phyloP scores from a whole-genome alignment of 2,797 vertebrate genomes.

The Xenentodon cancila region DNA sequence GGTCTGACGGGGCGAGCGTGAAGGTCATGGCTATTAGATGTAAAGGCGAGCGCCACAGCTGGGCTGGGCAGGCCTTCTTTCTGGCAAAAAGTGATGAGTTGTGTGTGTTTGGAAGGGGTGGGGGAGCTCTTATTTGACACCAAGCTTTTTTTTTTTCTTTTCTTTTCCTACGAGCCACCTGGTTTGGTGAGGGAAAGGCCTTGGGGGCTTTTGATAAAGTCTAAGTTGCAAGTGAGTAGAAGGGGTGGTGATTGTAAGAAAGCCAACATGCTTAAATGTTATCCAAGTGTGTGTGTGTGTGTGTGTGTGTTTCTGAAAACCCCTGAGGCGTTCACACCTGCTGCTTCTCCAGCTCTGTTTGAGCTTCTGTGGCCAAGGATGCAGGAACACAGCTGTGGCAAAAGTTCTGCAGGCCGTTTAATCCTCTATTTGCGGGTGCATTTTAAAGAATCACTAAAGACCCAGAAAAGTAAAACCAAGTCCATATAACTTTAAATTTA shows the following conservation, averaged over 20 bases:
- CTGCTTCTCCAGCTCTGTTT: constrained; percentile 54
- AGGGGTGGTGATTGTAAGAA: constrained; percentile 49
- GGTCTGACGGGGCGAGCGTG: constrained; percentile 76
- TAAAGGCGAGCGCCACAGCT: constrained; percentile 79
- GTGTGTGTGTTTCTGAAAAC: constrained; percentile 26
- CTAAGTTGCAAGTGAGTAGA: constrained; percentile 57
- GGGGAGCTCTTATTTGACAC: constrained; percentile 47
- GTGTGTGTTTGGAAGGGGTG: constrained; percentile 40
- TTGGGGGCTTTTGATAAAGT: constrained; percentile 56
- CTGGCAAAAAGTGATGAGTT: constrained; percentile 71
- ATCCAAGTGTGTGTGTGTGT: constrained; percentile 26
- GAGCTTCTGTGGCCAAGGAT: constrained; percentile 53
- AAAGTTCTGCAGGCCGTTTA: constrained; percentile 48
- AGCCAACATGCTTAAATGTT: constrained; percentile 53
- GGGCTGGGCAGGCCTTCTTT: constrained; percentile 67
- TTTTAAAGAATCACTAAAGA: constrained; percentile 24
- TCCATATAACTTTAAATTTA: too few species aligned
- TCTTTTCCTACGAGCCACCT: constrained; percentile 60
- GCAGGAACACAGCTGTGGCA: constrained; percentile 49
- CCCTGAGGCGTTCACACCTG: constrained; percentile 72
- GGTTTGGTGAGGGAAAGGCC: constrained; percentile 59
- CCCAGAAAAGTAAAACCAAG: too few species aligned
- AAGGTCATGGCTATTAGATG: constrained; percentile 82
- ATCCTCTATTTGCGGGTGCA: constrained; percentile 64
- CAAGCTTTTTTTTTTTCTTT: constrained; percentile 39